A percentile compares a stretch with the other conserved stretches of the same genome.
phyloP scores from a whole-genome alignment of 2,797 vertebrate species.

The Valencia hispanica region DNA sequence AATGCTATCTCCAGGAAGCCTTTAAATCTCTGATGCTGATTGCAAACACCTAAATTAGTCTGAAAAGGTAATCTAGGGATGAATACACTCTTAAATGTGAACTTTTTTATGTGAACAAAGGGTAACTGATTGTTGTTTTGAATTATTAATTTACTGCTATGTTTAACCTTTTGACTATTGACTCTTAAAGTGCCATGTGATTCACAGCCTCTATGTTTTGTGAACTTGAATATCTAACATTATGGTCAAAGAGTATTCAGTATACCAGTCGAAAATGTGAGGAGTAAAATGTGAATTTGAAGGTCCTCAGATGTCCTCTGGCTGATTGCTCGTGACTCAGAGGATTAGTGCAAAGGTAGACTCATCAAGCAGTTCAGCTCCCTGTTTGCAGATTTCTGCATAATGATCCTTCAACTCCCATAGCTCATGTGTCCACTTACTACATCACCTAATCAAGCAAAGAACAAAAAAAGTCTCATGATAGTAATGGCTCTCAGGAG shows the following conservation, averaged over 20 bases:
- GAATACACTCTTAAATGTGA: constrained; percentile 4
- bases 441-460: constrained; percentile 63
- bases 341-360: constrained; percentile 7
- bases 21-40: constrained; percentile 49
- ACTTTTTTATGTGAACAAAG: constrained; percentile 4
- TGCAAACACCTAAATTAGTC: constrained; percentile 31
- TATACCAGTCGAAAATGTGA: constrained; percentile 13
- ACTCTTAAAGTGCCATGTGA: too few species aligned
- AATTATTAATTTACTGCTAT: not conserved
- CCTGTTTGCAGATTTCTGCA: constrained; percentile 46
- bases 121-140: not conserved
- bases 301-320: constrained; percentile 25
- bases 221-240: not conserved
- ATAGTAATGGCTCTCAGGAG: constrained; percentile 52
- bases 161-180: not conserved
- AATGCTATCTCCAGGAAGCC: constrained; percentile 50
- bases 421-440: constrained; percentile 30
- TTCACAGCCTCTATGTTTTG: too few species aligned
- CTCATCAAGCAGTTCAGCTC: constrained; percentile 8
- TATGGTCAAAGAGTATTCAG: constrained; percentile 5
- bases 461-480: constrained; percentile 4
- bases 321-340: constrained; percentile 28
- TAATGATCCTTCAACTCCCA: constrained; percentile 43
- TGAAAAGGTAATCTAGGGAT: constrained; percentile 16
- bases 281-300: constrained; percentile 21